Evolutionary conservation across 2,113 vertebrate genomes (phyloP).

Genomic region (Malurus cyaneus): DNA sequence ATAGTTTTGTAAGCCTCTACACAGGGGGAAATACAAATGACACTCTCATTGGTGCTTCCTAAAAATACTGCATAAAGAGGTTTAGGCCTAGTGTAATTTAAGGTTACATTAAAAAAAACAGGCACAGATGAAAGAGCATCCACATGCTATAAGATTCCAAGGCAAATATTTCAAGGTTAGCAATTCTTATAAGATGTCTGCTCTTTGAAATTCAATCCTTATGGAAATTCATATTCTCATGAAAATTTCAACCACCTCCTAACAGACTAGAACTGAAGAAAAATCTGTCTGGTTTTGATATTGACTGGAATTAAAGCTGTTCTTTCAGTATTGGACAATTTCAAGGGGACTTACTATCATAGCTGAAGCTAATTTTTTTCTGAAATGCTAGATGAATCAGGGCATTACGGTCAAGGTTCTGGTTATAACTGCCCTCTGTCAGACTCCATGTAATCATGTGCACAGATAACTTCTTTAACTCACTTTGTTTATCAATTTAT

Average conservation of each 20-base stretch:
- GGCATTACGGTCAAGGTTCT: neutral
- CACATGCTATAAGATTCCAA: neutral
- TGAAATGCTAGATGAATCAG: neutral
- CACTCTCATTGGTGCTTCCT: neutral
- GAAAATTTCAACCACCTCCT: conserved; percentile 21
- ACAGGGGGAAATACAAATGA: neutral
- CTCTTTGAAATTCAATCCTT: conserved; percentile 30
- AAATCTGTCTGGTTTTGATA: conserved; percentile 49
- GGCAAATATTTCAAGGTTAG: conserved; percentile 27
- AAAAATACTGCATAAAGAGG: neutral
- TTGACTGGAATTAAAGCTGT: neutral
- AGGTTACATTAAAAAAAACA: neutral
- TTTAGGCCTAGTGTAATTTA: neutral
- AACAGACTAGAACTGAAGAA: neutral
- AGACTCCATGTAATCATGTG: neutral
- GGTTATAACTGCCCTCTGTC: neutral
- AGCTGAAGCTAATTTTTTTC: neutral
- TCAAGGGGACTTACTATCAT: neutral
- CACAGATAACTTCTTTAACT: neutral
- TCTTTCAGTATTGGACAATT: neutral
- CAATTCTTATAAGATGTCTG: conserved; percentile 25
- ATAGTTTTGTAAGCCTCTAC: neutral
- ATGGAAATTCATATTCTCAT: conserved; percentile 48
- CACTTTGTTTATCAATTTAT: neutral
- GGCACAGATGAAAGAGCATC: neutral